phyloP scores from a whole-genome alignment of 2,113 vertebrate genomes.

The Toxotes jaculatrix region DNA sequence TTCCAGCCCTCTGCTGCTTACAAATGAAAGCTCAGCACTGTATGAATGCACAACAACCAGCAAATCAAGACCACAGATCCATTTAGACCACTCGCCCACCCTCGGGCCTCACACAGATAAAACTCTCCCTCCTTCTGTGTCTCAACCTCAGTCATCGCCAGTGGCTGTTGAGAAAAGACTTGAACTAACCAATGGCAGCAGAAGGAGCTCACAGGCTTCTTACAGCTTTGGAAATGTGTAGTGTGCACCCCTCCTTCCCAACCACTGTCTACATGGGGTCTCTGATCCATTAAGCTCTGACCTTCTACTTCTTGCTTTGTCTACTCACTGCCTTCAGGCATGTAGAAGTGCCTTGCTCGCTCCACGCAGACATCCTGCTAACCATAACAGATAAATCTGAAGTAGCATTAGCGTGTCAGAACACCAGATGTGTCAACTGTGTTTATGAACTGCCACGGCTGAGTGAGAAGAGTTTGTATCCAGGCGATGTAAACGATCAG shows the following conservation, averaged over 20 bases:
- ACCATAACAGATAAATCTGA: slow-evolving; percentile 28
- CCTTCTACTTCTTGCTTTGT: slow-evolving; percentile 76
- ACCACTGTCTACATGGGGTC: slow-evolving; percentile 36
- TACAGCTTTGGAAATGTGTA: slow-evolving; percentile 45
- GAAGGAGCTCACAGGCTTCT: slow-evolving; percentile 34
- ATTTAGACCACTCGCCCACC: slow-evolving; percentile 43
- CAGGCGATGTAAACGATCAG: not conserved
- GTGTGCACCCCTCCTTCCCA: slow-evolving; percentile 21
- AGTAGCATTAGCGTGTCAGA: slow-evolving; percentile 9
- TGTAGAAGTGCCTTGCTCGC: not conserved
- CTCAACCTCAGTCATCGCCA: slow-evolving; percentile 54
- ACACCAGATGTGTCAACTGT: not conserved
- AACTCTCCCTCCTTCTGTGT: slow-evolving; percentile 45
- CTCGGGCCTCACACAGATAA: slow-evolving; percentile 56
- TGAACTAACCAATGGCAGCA: slow-evolving; percentile 53
- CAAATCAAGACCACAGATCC: slow-evolving; percentile 44
- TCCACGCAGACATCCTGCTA: slow-evolving; percentile 7
- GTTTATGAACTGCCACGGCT: slow-evolving; percentile 14
- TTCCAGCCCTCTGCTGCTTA: not conserved
- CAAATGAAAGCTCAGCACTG: slow-evolving; percentile 11
- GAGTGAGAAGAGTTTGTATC: not conserved
- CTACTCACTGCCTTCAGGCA: slow-evolving; percentile 54
- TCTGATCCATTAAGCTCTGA: slow-evolving; percentile 68
- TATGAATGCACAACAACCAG: slow-evolving; percentile 22
- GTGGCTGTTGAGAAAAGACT: slow-evolving; percentile 36